These are phyloP conservation scores for Leptoteleia sp. DNA, from an alignment of 1,140 invertebrate species.

Conservation along the genomic window DNA sequence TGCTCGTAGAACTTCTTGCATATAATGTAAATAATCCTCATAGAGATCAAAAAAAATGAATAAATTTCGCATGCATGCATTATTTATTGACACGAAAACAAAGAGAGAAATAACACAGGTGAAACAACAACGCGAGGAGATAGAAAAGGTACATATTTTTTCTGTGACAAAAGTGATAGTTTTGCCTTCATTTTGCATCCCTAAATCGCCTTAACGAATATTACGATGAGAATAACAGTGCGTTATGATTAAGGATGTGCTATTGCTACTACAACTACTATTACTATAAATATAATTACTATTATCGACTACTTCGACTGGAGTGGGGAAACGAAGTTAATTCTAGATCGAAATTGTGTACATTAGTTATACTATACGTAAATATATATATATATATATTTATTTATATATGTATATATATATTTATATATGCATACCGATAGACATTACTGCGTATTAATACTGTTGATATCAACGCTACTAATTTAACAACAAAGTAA, in stretches of 20 bases:
- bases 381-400: too few relatives aligned
- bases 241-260: conserved; percentile 65
- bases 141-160: conserved; percentile 75
- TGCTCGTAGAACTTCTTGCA: conserved; percentile 68
- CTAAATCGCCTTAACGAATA: conserved; percentile 70
- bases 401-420: too few relatives aligned
- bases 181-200: conserved; percentile 76
- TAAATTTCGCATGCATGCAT: conserved; percentile 56
- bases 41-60: conserved; percentile 58
- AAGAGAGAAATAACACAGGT: conserved; percentile 33
- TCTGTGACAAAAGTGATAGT: conserved; percentile 75
- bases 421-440: conserved; percentile 60
- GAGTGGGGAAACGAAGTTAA: conserved; percentile 67
- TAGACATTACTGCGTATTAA: conserved; percentile 67
- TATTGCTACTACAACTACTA: conserved; percentile 65
- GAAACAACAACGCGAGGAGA: conserved; percentile 54
- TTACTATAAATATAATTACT: conserved; percentile 60
- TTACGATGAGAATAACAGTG: conserved; percentile 61
- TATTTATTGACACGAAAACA: conserved; percentile 68
- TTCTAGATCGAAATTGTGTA: conserved; percentile 70
- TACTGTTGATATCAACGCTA: conserved; percentile 69
- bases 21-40: conserved; percentile 72
- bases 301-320: conserved; percentile 63
- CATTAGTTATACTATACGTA: conserved; percentile 69
- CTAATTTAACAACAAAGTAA: conserved; percentile 55